A percentile compares a stretch with the other conserved stretches of the same genome.
Conservation (phyloP, 2,888 invertebrate genomes). For the Lacanobia wlatinum region DNA sequence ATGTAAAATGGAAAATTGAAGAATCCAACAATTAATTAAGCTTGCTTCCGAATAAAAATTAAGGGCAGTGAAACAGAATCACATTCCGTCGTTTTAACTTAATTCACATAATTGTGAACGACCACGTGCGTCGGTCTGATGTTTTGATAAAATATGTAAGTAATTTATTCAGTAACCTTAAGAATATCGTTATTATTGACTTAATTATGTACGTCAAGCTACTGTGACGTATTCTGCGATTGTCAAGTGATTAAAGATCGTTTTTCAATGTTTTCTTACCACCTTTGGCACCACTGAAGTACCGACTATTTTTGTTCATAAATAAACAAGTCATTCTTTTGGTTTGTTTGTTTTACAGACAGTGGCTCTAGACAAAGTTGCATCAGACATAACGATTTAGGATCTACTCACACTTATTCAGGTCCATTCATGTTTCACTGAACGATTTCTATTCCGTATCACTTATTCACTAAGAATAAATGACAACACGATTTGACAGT, state of each 20-base stretch:
- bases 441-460: no score
- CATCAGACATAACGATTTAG: no score
- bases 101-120: neutral
- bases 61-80: neutral
- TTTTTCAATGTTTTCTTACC: neutral
- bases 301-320: no score
- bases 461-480: no score
- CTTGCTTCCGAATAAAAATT: neutral
- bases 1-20: no score
- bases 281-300: neutral
- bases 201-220: conserved; percentile 10
- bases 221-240: conserved; percentile 15
- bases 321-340: no score
- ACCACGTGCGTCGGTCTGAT: conserved; percentile 12
- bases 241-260: neutral
- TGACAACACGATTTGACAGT: no score
- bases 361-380: no score
- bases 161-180: conserved; percentile 25
- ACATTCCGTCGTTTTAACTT: neutral
- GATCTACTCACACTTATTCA: no score
- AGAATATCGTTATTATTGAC: neutral
- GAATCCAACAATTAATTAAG: no score
- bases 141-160: neutral
- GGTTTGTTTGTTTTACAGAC: no score
- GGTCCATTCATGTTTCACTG: no score